Base-by-base conservation (phyloP, 1,140 invertebrate genomes). In the Drosophila kohkoa region DNA sequence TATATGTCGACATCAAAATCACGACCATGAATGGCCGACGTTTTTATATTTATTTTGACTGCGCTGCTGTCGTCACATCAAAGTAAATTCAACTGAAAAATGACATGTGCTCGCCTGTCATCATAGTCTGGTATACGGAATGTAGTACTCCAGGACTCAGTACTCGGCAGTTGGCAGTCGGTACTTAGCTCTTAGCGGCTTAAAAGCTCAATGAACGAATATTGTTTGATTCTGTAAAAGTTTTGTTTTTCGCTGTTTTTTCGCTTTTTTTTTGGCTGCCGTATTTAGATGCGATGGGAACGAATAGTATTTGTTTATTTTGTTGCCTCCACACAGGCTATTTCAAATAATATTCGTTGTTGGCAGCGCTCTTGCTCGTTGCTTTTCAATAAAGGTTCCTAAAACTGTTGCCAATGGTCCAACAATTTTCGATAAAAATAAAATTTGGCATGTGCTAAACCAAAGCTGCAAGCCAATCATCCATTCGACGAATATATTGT, bases 161-260 rank as follows among this genome's bases (percentile, higher is more conserved):
- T 20, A 8, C n/a, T 38, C 49, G 5, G 7, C 8, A 38, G 8
- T 54, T n/a, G n/a, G 38, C 63, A 25, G 41, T 48, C 52, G 30
- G 57, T 63, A 46, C 52, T 35, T 51, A 46, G 66, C 67, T 64
- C 41, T 70, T 69, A 68, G 79, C 79, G 77, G 83, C 83, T 87
- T 87, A 87, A 87, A 78, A 72, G 83, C 83, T 87, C 83, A 87
- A 77, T 77, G 70, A 68, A 77, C 80, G 58, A 88, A 80, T 77
- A 82, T 88, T 79, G 77, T 80, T 87, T 88, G 79, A 88, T 77
- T 82, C 79, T 82, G 65, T 65, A 69, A 38, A 71, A 74, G 7
- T 48, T 20, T 48, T 7, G 5, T 48, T 20, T 48, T 55, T 20
- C 20, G 20, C 20, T 20, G n/a, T n/a, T n/a, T 69, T 79, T 87